Evolutionary conservation across 2,113 vertebrate genomes (phyloP), one percentile per base, ranked within the genome.

Genomic region (Helogale parvula): DNA sequence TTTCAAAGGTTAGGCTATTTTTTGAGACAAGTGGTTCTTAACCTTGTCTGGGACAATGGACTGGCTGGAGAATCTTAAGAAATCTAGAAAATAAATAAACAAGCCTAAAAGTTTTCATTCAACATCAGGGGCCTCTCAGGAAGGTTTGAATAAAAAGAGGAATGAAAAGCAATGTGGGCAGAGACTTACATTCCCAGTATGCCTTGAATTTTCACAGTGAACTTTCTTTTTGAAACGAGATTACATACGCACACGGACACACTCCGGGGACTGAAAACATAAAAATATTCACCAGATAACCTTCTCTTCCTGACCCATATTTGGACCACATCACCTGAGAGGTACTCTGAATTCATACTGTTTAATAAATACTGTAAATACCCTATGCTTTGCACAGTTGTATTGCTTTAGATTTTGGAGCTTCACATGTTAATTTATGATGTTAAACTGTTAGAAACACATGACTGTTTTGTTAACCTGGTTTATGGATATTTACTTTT

Each of bases 401-500:
- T 25, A 60, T 45, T 74, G n/a, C 60, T 81, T 27, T 57, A 80
- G 54, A 63, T 54, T 63, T 86, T 23, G 90, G n/a, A 69, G 23
- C 17, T 90, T 47, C 74, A 88, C 65, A 25, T 92, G 2, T 50
- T 66, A 29, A 14, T 29, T 94, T 84, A 65, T 68, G 63, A 54
- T 33, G 86, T 52, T 38, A 90, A 95, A 71, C 33, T 65, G 17
- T 83, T 68, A n/a, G 45, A 90, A 86, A 68, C 16, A 71, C 77
- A 31, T 38, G 92, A 65, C 25, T 38, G 16, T 31, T 95, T 60
- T 72, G 66, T 12, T 66, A 85, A 45, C 29, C 68, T n/a, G 60
- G 54, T 93, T 92, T 66, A 66, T 16, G 29, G 47, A 76, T 45
- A 83, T 83, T 83, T 88, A 79, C 27, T 76, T 94, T 96, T 87